These are phyloP conservation scores for Clarias platycephalus DNA, from an alignment of 2,797 vertebrate genomes.

Conservation along the genomic window DNA sequence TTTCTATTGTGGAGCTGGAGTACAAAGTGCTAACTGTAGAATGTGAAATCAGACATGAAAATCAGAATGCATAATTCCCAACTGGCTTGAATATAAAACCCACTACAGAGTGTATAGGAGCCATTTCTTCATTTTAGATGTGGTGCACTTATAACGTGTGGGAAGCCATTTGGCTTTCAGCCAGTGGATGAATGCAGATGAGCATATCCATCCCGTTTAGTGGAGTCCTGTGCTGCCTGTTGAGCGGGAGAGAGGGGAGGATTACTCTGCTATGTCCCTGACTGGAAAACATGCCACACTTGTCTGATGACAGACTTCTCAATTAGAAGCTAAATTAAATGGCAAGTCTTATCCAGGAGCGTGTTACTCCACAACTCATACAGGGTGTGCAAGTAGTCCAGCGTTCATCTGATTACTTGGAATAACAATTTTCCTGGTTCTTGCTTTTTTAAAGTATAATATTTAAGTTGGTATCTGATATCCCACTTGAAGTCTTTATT, in stretches of 20 bases:
- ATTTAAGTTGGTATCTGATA: background rate
- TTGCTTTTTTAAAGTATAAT: background rate
- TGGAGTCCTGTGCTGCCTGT: background rate
- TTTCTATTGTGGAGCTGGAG: background rate
- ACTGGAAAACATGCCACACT: background rate
- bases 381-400: background rate
- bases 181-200: conserved; percentile 17
- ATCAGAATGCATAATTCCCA: background rate
- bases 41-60: background rate
- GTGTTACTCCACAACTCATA: background rate
- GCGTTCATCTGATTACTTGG: background rate
- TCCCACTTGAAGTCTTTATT: background rate
- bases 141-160: conserved; percentile 2
- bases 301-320: background rate
- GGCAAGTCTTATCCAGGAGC: background rate
- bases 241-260: background rate
- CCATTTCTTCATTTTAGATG: conserved; percentile 19
- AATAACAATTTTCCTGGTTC: background rate
- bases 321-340: background rate
- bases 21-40: background rate
- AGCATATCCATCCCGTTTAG: background rate
- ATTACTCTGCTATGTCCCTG: background rate
- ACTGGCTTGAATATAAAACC: background rate
- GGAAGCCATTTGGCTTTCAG: conserved; percentile 18
- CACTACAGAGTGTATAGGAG: background rate